Conservation (phyloP, 1,140 invertebrate species). For the Aradophagus sp. region DNA sequence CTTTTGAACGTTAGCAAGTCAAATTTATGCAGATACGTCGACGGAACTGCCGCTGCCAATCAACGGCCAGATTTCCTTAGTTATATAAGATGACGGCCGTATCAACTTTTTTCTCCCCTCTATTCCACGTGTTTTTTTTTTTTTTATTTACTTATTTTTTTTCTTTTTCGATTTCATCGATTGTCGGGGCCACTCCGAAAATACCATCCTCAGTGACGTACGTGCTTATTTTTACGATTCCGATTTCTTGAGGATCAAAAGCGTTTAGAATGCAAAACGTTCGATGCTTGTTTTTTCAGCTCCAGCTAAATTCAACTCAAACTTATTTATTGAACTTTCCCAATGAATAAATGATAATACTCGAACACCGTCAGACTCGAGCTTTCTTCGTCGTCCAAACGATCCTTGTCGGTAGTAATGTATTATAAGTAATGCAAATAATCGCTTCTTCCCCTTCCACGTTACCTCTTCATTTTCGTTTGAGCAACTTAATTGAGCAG, state of each 20-base stretch:
- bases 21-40: slow-evolving; percentile 69
- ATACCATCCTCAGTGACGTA: slow-evolving; percentile 8
- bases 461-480: background rate
- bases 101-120: slow-evolving; percentile 10
- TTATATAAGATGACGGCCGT: slow-evolving; percentile 37
- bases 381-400: too few species aligned
- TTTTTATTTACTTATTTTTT: too few species aligned
- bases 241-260: too few species aligned
- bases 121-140: too few species aligned
- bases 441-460: background rate
- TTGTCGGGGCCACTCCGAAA: slow-evolving; percentile 21
- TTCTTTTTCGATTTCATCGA: slow-evolving; percentile 31
- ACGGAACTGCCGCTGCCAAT: slow-evolving; percentile 54
- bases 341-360: background rate
- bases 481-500: slow-evolving; percentile 30
- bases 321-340: slow-evolving; percentile 12
- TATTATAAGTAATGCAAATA: too few species aligned
- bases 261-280: too few species aligned
- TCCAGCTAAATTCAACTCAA: slow-evolving; percentile 6
- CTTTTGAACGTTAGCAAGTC: slow-evolving; percentile 71
- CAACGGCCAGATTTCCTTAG: slow-evolving; percentile 41
- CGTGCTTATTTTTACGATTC: slow-evolving; percentile 11
- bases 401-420: too few species aligned
- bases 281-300: background rate
- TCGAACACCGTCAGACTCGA: too few species aligned